These are phyloP conservation scores for Eidolon dupreanum DNA, from an alignment of 2,797 vertebrate species.

Conservation along the genomic window DNA sequence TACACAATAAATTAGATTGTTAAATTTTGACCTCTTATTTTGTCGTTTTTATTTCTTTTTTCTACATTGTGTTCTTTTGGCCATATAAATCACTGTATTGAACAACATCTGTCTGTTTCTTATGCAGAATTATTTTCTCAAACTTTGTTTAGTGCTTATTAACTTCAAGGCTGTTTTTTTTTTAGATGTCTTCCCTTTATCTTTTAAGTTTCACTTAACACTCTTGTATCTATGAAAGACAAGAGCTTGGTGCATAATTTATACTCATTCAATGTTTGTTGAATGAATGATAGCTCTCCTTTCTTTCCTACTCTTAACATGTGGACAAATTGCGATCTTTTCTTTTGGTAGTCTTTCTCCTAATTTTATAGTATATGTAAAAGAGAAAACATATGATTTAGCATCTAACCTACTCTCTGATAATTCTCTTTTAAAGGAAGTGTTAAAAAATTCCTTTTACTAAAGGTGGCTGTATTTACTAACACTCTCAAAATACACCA, in stretches of 20 bases:
- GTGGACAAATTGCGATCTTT: slow-evolving; percentile 27
- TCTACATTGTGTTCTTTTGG: background rate
- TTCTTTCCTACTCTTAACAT: slow-evolving; percentile 2
- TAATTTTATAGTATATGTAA: background rate
- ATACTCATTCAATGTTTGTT: background rate
- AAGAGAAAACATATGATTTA: slow-evolving; percentile 28
- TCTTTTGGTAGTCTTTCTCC: background rate
- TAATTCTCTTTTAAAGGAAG: slow-evolving; percentile 10
- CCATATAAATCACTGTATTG: background rate
- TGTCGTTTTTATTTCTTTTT: background rate
- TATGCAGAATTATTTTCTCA: slow-evolving; percentile 28
- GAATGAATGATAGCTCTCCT: background rate
- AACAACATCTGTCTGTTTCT: background rate
- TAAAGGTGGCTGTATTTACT: background rate
- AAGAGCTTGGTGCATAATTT: background rate
- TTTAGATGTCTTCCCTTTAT: background rate
- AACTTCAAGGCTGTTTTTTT: background rate
- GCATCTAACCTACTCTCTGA: background rate
- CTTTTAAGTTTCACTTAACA: background rate
- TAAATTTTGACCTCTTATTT: background rate
- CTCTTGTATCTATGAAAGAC: background rate
- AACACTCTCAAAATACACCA: background rate
- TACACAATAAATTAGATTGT: background rate
- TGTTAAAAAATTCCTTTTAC: background rate
- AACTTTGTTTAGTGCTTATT: background rate